Conservation (phyloP, 1,140 invertebrate genomes). For the Druon quercuslanigerum region DNA sequence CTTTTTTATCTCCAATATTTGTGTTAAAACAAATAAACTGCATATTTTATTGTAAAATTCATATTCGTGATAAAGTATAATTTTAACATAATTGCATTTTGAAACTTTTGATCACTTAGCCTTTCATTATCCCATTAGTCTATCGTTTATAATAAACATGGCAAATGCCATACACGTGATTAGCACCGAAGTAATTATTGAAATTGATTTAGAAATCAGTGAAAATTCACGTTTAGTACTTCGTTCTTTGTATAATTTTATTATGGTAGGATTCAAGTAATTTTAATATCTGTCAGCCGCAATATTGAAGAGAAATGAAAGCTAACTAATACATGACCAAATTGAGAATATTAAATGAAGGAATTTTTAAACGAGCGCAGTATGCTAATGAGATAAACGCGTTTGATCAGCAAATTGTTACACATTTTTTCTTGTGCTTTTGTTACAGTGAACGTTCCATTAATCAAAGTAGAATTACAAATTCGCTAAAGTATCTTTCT, state of each 20-base stretch:
- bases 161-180: too few relatives aligned
- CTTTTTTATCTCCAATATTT: neutral
- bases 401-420: neutral
- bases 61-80: too few relatives aligned
- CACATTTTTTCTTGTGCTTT: neutral
- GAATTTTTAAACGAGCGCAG: neutral
- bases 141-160: too few relatives aligned
- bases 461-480: neutral
- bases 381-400: too few relatives aligned
- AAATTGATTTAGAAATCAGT: neutral
- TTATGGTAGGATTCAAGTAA: neutral
- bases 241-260: neutral
- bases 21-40: neutral
- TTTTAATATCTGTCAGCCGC: neutral
- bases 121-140: too few relatives aligned
- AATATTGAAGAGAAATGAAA: neutral
- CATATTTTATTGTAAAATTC: neutral
- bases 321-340: neutral
- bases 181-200: neutral
- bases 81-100: too few relatives aligned
- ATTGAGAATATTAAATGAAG: neutral
- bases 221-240: neutral
- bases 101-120: too few relatives aligned
- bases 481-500: constrained; percentile 7
- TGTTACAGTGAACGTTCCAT: neutral